These are phyloP conservation scores for Cyrtodaria siliqua DNA, from an alignment of 2,888 invertebrate genomes.

Conservation along the genomic window DNA sequence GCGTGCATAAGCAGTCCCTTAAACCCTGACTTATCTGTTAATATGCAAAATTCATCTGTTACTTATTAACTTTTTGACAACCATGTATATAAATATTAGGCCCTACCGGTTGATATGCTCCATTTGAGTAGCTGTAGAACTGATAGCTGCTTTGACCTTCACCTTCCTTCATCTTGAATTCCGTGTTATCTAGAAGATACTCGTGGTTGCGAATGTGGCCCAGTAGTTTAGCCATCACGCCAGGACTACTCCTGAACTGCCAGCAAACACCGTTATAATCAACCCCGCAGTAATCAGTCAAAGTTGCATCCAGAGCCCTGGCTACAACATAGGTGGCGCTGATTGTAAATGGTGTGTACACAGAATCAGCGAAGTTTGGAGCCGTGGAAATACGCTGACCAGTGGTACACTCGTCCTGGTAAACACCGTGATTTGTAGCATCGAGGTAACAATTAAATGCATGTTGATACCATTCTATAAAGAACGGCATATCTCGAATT, in stretches of 20 bases:
- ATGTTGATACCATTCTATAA: slow-evolving; percentile 77
- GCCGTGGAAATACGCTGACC: slow-evolving; percentile 47
- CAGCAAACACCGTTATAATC: slow-evolving; percentile 70
- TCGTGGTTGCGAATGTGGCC: slow-evolving; percentile 53
- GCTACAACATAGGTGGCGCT: slow-evolving; percentile 82
- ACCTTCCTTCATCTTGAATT: slow-evolving; percentile 67
- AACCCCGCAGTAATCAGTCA: slow-evolving; percentile 75
- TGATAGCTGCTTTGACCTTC: slow-evolving; percentile 65
- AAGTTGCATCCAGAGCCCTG: slow-evolving; percentile 80
- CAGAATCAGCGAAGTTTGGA: slow-evolving; percentile 46
- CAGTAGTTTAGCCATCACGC: slow-evolving; percentile 48
- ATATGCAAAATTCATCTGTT: no score
- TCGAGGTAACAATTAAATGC: slow-evolving; percentile 77
- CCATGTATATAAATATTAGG: not conserved
- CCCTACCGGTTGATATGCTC: slow-evolving; percentile 60
- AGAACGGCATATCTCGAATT: slow-evolving; percentile 66
- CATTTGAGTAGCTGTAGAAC: slow-evolving; percentile 65
- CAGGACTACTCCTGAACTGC: slow-evolving; percentile 55
- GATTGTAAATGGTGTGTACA: slow-evolving; percentile 70
- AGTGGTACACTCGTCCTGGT: slow-evolving; percentile 57
- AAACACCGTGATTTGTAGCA: slow-evolving; percentile 61
- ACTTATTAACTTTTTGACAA: no score
- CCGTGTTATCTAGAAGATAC: slow-evolving; percentile 27
- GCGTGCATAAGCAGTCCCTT: no score
- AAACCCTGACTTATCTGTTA: no score